Conservation (phyloP, 2,888 invertebrate genomes). For the Arrhopalites spinosus region DNA sequence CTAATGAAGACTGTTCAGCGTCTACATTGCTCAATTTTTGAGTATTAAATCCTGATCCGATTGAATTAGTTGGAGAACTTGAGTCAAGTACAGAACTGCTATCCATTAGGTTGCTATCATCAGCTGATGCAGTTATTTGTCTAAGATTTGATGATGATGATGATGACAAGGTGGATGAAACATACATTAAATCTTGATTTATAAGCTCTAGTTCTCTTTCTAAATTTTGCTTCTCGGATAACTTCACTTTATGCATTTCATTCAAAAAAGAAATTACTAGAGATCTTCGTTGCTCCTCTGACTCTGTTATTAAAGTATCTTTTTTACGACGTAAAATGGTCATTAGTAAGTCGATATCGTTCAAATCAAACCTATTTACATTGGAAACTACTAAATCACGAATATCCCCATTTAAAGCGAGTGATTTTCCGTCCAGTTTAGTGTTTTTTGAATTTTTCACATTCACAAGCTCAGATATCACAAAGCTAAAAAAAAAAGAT, state of each 20-base stretch:
- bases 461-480: slow-evolving; percentile 81
- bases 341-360: slow-evolving; percentile 81
- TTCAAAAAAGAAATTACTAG: slow-evolving; percentile 82
- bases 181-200: slow-evolving; percentile 67
- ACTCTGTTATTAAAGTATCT: slow-evolving; percentile 79
- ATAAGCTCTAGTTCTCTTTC: slow-evolving; percentile 75
- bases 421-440: slow-evolving; percentile 57
- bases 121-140: not conserved
- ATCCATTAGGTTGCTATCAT: not conserved
- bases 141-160: not conserved
- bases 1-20: slow-evolving; percentile 63
- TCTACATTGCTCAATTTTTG: slow-evolving; percentile 41
- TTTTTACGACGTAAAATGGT: slow-evolving; percentile 79
- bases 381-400: slow-evolving; percentile 17
- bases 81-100: not conserved
- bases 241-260: slow-evolving; percentile 75
- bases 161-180: not conserved
- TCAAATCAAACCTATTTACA: slow-evolving; percentile 61
- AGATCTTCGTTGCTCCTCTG: slow-evolving; percentile 76
- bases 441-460: slow-evolving; percentile 60
- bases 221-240: slow-evolving; percentile 70
- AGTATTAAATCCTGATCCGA: slow-evolving; percentile 47
- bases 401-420: slow-evolving; percentile 44
- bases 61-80: slow-evolving; percentile 10
- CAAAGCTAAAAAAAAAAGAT: slow-evolving; percentile 58